Conservation (phyloP, 1,140 invertebrate species). For the Octopus bimaculoides region DNA sequence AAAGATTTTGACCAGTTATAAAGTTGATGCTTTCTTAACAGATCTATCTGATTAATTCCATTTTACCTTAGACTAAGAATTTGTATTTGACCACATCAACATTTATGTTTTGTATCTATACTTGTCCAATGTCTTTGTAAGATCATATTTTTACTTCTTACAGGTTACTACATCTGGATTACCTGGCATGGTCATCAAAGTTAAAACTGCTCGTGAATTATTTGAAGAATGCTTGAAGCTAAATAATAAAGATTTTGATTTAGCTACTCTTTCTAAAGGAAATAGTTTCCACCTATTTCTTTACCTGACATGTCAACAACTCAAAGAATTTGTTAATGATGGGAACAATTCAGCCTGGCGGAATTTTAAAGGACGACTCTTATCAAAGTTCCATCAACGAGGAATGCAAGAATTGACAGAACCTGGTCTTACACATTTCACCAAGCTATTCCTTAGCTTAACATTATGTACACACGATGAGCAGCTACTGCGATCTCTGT, state of each 20-base stretch:
- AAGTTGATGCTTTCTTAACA: too few species aligned
- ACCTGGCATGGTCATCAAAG: too few species aligned
- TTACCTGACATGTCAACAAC: slow-evolving; percentile 18
- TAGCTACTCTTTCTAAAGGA: slow-evolving; percentile 28
- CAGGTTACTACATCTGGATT: too few species aligned
- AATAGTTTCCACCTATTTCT: slow-evolving; percentile 35
- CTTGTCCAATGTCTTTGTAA: too few species aligned
- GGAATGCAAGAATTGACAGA: slow-evolving; percentile 39
- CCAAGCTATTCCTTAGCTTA: slow-evolving; percentile 35
- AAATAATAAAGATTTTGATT: background rate
- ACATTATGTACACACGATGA: slow-evolving; percentile 13
- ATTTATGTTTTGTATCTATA: too few species aligned
- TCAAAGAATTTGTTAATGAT: slow-evolving; percentile 21
- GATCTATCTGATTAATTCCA: too few species aligned
- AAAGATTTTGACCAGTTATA: too few species aligned
- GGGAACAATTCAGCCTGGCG: slow-evolving; percentile 29
- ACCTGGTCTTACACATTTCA: slow-evolving; percentile 36
- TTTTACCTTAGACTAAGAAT: too few species aligned
- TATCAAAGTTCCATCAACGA: slow-evolving; percentile 40
- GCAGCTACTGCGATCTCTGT: slow-evolving; percentile 17
- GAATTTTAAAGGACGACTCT: slow-evolving; percentile 39
- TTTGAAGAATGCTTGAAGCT: background rate
- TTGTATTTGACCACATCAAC: too few species aligned
- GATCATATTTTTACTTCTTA: too few species aligned
- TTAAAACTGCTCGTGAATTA: background rate